Conservation (phyloP, 2,888 invertebrate species). For the Dorcus parallelipipedus region DNA sequence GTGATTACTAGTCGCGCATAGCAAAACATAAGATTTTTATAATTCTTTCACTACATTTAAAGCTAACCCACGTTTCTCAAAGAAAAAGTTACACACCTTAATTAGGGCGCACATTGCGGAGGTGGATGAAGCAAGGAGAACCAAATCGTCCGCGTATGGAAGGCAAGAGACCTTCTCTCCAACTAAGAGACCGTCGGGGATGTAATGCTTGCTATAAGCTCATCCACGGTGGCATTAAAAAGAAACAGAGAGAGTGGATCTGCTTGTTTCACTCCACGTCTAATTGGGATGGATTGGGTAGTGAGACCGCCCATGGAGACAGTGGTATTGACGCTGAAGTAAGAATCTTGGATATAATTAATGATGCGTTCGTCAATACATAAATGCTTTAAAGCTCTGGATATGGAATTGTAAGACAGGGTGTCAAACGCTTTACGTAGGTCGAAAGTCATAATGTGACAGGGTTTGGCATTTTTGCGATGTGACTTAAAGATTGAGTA, state of each 20-base stretch:
- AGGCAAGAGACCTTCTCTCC: not conserved
- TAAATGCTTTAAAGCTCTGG: slow-evolving; percentile 28
- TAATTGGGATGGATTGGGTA: slow-evolving; percentile 15
- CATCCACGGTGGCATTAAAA: slow-evolving; percentile 32
- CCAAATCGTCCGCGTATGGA: slow-evolving; percentile 24
- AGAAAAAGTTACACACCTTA: too few species aligned
- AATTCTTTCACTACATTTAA: too few species aligned
- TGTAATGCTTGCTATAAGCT: slow-evolving; percentile 16
- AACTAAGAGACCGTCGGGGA: not conserved
- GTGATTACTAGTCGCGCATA: too few species aligned
- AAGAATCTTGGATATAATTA: slow-evolving; percentile 31
- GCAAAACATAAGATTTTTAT: too few species aligned
- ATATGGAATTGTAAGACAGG: slow-evolving; percentile 23
- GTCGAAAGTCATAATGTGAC: slow-evolving; percentile 39
- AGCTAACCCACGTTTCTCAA: too few species aligned
- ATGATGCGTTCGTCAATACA: slow-evolving; percentile 36
- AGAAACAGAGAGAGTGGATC: slow-evolving; percentile 37
- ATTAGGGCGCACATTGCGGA: slow-evolving; percentile 1
- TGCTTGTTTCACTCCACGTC: slow-evolving; percentile 44
- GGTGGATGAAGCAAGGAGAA: slow-evolving; percentile 11
- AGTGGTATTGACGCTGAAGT: slow-evolving; percentile 27
- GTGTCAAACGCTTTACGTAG: slow-evolving; percentile 28
- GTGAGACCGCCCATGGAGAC: slow-evolving; percentile 21
- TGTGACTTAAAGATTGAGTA: slow-evolving; percentile 32
- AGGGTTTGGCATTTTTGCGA: slow-evolving; percentile 26